Evolutionary conservation across 2,888 invertebrate genomes (phyloP), one percentile per base, ranked within the genome.

Genomic region (Ophion ventricosus): DNA sequence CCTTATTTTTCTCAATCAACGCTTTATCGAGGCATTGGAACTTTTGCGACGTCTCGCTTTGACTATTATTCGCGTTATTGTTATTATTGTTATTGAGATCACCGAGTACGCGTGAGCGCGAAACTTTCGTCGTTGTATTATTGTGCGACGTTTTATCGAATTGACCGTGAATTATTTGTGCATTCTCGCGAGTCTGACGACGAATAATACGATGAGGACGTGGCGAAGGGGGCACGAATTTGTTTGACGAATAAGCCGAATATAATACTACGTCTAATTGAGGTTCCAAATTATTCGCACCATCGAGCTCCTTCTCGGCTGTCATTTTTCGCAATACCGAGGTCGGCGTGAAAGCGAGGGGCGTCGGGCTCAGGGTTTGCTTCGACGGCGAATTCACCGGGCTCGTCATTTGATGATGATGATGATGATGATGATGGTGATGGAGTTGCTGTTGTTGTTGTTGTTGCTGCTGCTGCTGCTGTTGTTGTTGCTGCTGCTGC

Each of bases 251-350:
- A 20, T 29, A 43, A 57, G 79, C 70, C 23, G 79, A 61, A 49
- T 82, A 84, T 66, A 83, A 64, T 69, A 75, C 78, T 35, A 84
- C 69, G 87, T 89, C 89, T 87, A 91, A 87, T 87, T 91, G 88
- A 74, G 87, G 87, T 87, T 88, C 87, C 73, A 87, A 89, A 82
- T 88, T 87, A 88, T 91, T 91, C 93, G 92, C 93, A 93, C 93
- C 94, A 91, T 96, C 96, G 26, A 95, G 95, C 88, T 97, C 97
- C 92, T 97, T 97, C 89, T 98, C 98, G 1, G 98, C 98, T 7
- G 98, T 98, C 98, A 98, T 98, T 94, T 98, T 98, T 85, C 98
- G 96, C 91, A 98, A 95, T 85, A 98, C 98, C 85, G 98, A 98
- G 43, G 98, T 98, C 82, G 98, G 98, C 0, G 98, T 98, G 94